Evolutionary conservation across 2,888 invertebrate genomes (phyloP), one percentile per base, ranked within the genome.

Genomic region (Erpobdella octoculata): DNA sequence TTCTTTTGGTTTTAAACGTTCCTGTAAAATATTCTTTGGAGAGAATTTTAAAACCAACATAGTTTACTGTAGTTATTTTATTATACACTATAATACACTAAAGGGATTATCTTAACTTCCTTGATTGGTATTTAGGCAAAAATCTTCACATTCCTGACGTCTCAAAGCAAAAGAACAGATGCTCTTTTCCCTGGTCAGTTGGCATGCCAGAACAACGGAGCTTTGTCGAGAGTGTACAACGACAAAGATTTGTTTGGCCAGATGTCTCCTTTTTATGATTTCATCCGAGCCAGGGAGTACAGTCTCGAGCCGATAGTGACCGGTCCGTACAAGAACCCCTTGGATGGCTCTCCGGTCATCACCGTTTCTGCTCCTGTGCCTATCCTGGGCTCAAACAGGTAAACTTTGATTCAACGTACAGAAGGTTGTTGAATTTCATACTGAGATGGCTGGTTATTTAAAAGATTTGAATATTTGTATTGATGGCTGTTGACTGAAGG

Each of bases 191-290:
- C 70, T 12, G 72, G 72, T 4, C 18, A 66, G 25, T 68, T 74
- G 38, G 71, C 75, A 2, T 75, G 75, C 33, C 68, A 71, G 25
- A 71, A 72, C 38, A 37, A 71, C 31, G 75, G 75, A 15, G 65
- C 68, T 12, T 61, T 74, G 69, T 71, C 72, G 33, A 66, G 48
- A 37, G 68, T 71, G 58, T 37, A 25, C 9, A n/a, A 37, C 46
- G 74, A 75, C 48, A 25, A 65, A 18, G 71, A 72, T 31, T 41
- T 71, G 46, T 68, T 67, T 53, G 53, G 72, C 38, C 73, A 73
- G 74, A 75, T 75, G 74, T 59, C 62, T 41, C 71, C 74, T 1
- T 75, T 72, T 48, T 75, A 67, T 69, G 46, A 66, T 2, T 72
- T 64, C 68, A 28, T 75, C 36, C 59, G 64, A 48, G 37, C 37